phyloP scores from a whole-genome alignment of 1,140 invertebrate species.

The Macrocentrus cingulum region DNA sequence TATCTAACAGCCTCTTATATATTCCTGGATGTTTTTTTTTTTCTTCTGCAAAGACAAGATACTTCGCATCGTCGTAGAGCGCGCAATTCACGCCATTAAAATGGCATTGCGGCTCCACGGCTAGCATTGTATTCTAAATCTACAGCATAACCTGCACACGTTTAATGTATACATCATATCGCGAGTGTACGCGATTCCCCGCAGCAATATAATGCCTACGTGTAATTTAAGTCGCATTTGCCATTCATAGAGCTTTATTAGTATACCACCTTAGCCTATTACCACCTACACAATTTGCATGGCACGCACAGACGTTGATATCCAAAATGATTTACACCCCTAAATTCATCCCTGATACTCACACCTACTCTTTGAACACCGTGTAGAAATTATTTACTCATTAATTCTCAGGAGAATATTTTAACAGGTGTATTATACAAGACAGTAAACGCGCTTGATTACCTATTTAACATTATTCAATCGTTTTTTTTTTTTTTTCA shows the following conservation, averaged over 20 bases:
- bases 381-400: too few species aligned
- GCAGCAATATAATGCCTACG: background rate
- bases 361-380: background rate
- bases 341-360: background rate
- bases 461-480: too few species aligned
- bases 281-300: slow-evolving; percentile 33
- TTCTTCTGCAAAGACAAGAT: background rate
- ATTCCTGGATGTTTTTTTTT: too few species aligned
- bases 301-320: slow-evolving; percentile 5
- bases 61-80: slow-evolving; percentile 15
- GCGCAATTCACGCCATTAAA: slow-evolving; percentile 34
- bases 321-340: slow-evolving; percentile 19
- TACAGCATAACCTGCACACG: slow-evolving; percentile 29
- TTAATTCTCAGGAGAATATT: too few species aligned
- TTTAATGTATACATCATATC: slow-evolving; percentile 23
- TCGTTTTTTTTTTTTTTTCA: too few species aligned
- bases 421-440: too few species aligned
- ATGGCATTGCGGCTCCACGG: slow-evolving; percentile 36
- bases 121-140: slow-evolving; percentile 54
- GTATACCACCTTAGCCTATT: slow-evolving; percentile 35
- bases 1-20: too few species aligned
- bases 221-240: slow-evolving; percentile 39
- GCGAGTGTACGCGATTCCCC: background rate
- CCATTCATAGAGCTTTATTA: slow-evolving; percentile 43
- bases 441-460: too few species aligned